Evolutionary conservation across 2,797 vertebrate species (phyloP).

Genomic region (Staurois parvus): DNA sequence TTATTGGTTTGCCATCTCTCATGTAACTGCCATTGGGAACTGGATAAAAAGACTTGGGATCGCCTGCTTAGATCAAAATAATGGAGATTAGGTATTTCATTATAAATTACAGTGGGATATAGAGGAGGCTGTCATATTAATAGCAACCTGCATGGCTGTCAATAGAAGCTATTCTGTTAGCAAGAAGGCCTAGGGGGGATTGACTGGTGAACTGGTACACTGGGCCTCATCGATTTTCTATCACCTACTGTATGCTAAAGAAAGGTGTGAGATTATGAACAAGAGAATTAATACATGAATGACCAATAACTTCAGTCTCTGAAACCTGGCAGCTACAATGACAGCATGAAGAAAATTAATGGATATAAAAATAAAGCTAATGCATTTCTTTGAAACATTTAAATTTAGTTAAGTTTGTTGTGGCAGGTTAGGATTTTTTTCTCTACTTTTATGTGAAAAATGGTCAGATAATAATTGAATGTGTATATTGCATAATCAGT

Average conservation of each 20-base stretch:
- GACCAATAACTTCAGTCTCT: conserved; percentile 68
- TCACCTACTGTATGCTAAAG: conserved; percentile 77
- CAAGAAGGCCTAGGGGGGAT: conserved; percentile 83
- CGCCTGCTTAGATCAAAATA: conserved; percentile 95
- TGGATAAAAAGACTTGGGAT: conserved; percentile 90
- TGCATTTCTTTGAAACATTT: neutral
- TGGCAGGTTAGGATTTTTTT: neutral
- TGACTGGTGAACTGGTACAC: conserved; percentile 90
- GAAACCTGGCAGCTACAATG: neutral
- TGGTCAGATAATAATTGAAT: neutral
- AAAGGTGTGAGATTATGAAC: conserved; percentile 86
- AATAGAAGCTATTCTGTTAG: conserved; percentile 88
- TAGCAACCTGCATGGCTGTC: conserved; percentile 89
- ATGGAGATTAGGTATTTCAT: conserved; percentile 94
- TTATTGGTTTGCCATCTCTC: conserved; percentile 99
- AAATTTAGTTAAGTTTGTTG: neutral
- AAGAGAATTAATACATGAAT: conserved; percentile 85
- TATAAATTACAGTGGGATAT: conserved; percentile 94
- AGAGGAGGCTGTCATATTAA: conserved; percentile 93
- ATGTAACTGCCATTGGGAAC: conserved; percentile 91
- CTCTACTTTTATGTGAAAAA: too few relatives aligned
- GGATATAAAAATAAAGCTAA: neutral
- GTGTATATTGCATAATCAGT: neutral
- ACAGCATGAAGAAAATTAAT: neutral
- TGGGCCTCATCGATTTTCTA: conserved; percentile 92